These are phyloP conservation scores for Drosophila algonquin DNA, from an alignment of 2,888 invertebrate genomes.

Conservation along the genomic window DNA sequence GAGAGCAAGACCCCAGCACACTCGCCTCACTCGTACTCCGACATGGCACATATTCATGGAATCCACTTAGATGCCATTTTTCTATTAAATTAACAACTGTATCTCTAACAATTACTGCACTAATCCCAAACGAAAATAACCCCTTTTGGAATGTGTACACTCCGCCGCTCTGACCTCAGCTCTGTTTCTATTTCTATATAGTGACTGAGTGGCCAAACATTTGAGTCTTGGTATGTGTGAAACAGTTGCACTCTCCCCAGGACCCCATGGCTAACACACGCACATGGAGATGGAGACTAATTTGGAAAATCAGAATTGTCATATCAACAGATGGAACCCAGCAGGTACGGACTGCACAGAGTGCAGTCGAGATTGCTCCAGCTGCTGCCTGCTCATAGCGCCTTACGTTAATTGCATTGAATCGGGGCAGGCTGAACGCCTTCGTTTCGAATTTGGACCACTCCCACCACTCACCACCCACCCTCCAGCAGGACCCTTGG, in stretches of 20 bases:
- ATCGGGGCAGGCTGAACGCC: slow-evolving; percentile 54
- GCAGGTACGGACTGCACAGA: slow-evolving; percentile 27
- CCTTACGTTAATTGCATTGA: slow-evolving; percentile 75
- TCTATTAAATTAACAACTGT: too few relatives aligned
- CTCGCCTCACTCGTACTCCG: too few relatives aligned
- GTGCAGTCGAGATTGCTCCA: slow-evolving; percentile 21
- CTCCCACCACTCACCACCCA: not conserved
- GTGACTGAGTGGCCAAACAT: slow-evolving; percentile 27
- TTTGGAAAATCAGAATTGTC: slow-evolving; percentile 56
- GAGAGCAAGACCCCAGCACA: too few relatives aligned
- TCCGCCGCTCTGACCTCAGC: not conserved
- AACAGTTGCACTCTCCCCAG: slow-evolving; percentile 34
- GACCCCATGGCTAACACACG: slow-evolving; percentile 13
- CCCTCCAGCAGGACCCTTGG: not conserved
- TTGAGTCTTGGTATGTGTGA: slow-evolving; percentile 32
- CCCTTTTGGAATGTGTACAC: not conserved
- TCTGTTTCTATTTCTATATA: slow-evolving; percentile 9
- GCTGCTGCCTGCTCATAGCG: slow-evolving; percentile 44
- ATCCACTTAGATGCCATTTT: too few relatives aligned
- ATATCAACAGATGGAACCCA: slow-evolving; percentile 62
- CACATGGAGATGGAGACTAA: slow-evolving; percentile 17
- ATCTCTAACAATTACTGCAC: too few relatives aligned
- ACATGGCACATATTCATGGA: too few relatives aligned
- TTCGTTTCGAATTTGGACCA: slow-evolving; percentile 12
- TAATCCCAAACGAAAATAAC: too few relatives aligned